These are phyloP conservation scores for Trichogramma pretiosum DNA, from an alignment of 1,140 invertebrate species.

Conservation along the genomic window DNA sequence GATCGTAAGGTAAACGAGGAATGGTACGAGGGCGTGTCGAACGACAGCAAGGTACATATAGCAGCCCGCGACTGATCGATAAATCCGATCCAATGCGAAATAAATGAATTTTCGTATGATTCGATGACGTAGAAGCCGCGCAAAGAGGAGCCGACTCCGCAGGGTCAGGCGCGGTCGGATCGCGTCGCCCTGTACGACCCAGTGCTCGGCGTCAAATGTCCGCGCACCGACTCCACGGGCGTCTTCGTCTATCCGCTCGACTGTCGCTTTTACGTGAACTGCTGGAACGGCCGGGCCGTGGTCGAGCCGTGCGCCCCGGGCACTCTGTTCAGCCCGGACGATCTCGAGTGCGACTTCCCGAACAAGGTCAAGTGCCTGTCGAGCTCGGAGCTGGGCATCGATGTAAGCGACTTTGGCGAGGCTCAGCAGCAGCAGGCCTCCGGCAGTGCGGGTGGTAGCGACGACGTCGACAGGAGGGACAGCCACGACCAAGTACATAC, in stretches of 20 bases:
- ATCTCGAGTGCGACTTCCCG: conserved; percentile 55
- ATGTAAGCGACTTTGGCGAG: conserved; percentile 11
- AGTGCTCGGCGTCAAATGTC: conserved; percentile 40
- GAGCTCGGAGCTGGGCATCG: conserved; percentile 36
- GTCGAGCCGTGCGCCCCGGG: conserved; percentile 57
- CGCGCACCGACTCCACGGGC: conserved; percentile 45
- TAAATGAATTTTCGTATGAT: no score
- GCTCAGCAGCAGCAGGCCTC: conserved; percentile 12
- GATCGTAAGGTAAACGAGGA: conserved; percentile 5
- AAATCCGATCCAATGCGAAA: background rate
- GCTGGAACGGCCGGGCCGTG: conserved; percentile 52
- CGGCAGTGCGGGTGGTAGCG: no score
- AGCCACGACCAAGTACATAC: no score
- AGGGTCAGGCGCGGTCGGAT: conserved; percentile 4
- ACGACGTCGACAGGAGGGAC: no score
- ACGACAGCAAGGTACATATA: conserved; percentile 24
- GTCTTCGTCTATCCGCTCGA: conserved; percentile 52
- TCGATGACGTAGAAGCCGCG: conserved; percentile 39
- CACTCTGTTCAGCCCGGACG: conserved; percentile 57
- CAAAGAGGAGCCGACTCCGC: conserved; percentile 23
- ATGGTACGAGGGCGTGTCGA: conserved; percentile 30
- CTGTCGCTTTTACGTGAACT: conserved; percentile 62
- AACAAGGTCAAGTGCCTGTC: conserved; percentile 55
- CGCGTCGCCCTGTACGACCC: conserved; percentile 29
- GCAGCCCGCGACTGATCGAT: no score